Conservation (phyloP, 2,797 vertebrate genomes). For the Acrocephalus scirpaceus region DNA sequence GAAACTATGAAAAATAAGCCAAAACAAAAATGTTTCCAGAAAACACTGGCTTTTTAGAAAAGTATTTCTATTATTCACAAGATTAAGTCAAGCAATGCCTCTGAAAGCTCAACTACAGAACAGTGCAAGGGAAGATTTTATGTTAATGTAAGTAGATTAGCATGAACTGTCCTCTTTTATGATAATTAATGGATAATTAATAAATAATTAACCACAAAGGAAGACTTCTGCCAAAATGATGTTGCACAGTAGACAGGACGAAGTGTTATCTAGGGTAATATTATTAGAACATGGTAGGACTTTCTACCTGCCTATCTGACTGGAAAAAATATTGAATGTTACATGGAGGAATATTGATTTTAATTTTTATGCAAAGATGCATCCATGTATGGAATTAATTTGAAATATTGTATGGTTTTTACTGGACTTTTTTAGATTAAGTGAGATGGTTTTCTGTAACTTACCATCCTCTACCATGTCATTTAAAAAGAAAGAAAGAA, state of each 20-base stretch:
- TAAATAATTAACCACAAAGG: slow-evolving; percentile 43
- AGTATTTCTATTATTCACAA: background rate
- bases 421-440: background rate
- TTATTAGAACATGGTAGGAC: background rate
- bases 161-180: background rate
- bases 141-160: slow-evolving; percentile 12
- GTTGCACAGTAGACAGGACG: background rate
- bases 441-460: rapidly evolving
- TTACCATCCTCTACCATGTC: background rate
- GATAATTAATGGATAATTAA: background rate
- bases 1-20: background rate
- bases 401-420: background rate
- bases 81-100: background rate
- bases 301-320: background rate
- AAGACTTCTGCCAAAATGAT: background rate
- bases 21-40: background rate
- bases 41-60: background rate
- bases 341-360: background rate
- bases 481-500: background rate
- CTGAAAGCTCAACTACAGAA: background rate
- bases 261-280: background rate
- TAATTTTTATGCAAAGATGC: background rate
- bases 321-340: background rate
- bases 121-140: background rate
- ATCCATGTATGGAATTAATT: background rate